Conservation (phyloP, 1,140 invertebrate genomes). For the Heliconius nattereri region DNA sequence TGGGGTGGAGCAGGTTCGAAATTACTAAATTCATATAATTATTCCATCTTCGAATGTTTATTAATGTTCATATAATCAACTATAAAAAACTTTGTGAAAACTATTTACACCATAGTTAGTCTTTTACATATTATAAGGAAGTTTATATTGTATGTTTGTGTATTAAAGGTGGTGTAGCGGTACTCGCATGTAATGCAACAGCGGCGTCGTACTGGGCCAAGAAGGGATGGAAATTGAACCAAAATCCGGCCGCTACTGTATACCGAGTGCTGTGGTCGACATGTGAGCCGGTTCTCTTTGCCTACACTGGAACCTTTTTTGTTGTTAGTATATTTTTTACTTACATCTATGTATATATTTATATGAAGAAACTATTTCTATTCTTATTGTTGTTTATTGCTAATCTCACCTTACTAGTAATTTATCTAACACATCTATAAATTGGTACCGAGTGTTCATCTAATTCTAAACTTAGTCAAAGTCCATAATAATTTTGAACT, state of each 20-base stretch:
- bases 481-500: not conserved
- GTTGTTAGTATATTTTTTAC: slow-evolving; percentile 50
- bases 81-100: too few relatives aligned
- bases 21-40: not conserved
- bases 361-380: too few relatives aligned
- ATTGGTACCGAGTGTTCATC: not conserved
- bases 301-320: slow-evolving; percentile 71
- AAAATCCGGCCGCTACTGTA: slow-evolving; percentile 64
- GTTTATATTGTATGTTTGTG: not conserved
- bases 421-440: too few relatives aligned
- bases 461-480: not conserved
- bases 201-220: slow-evolving; percentile 63
- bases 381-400: too few relatives aligned
- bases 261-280: slow-evolving; percentile 68
- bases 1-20: slow-evolving; percentile 66
- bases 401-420: too few relatives aligned
- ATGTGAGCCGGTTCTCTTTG: slow-evolving; percentile 65
- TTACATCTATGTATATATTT: too few relatives aligned
- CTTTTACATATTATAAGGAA: not conserved
- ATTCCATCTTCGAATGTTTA: too few relatives aligned
- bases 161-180: slow-evolving; percentile 65
- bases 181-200: slow-evolving; percentile 67
- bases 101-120: too few relatives aligned
- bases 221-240: slow-evolving; percentile 68
- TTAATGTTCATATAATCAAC: too few relatives aligned